Evolutionary conservation across 1,140 invertebrate species (phyloP), one percentile per base, ranked within the genome.

Genomic region (Cepaea nemoralis): DNA sequence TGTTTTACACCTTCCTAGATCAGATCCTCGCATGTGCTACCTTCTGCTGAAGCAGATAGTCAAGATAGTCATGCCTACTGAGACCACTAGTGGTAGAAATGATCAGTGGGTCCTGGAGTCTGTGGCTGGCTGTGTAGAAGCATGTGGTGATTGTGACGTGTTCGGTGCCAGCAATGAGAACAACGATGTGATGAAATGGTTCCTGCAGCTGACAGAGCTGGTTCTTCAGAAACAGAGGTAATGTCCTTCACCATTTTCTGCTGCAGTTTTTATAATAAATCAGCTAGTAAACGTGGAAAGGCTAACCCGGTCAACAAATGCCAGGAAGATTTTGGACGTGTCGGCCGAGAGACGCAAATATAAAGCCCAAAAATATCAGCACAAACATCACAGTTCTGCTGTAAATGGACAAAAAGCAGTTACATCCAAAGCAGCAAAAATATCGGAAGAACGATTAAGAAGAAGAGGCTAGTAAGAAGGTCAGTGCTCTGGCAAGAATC

Each of bases 111-210:
- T 14, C 8, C 37, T 71, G 37, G 37, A 75, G 16, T 22, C 14
- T 2, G 39, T 75, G 2, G 48, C 42, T 63, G 16, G 66, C 31
- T 77, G 75, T 45, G 22, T 77, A 19, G 16, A 1, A 10, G 50
- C 59, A 24, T 77, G 75, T 63, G 27, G 39, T 27, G 75, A 66
- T 33, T 39, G 31, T 63, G 75, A 77, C 24, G 8, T 77, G 39
- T 75, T 75, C 42, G 33, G 40, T 55, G 40, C 73, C 14, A 50
- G 16, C 48, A 63, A 55, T 59, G 50, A 63, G 10, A 39, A 12
- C 8, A 77, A 63, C 66, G 75, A 77, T 33, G n/a, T 77, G 12
- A 5, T 77, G 48, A 77, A 59, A n/a, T 77, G 75, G 75, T 63
- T 59, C 42, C 40, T 40, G 14, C 5, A 77, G 27, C 33, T 77